These are phyloP conservation scores for Rosalia funebris DNA, from an alignment of 2,888 invertebrate species.

Conservation along the genomic window DNA sequence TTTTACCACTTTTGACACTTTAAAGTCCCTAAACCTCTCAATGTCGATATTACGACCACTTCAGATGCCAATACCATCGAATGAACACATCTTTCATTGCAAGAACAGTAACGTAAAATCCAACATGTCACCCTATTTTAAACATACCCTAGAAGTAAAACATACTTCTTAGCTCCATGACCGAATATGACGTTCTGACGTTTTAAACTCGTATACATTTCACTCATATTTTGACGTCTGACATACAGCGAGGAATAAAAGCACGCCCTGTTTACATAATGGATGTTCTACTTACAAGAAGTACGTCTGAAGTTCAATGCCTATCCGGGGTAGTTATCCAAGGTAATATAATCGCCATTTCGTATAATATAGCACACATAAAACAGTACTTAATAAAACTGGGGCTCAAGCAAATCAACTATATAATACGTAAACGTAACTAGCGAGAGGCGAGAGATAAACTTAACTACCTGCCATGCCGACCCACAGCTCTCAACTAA, in stretches of 20 bases:
- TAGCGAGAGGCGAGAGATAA: neutral
- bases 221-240: neutral
- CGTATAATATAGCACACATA: slow-evolving; percentile 8
- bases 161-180: neutral
- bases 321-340: neutral
- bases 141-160: neutral
- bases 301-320: neutral
- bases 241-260: neutral
- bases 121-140: no score
- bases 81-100: no score
- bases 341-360: slow-evolving; percentile 4
- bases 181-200: neutral
- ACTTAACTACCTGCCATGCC: slow-evolving; percentile 16
- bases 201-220: neutral
- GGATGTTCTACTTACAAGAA: slow-evolving; percentile 1
- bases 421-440: neutral
- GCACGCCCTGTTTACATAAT: neutral
- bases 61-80: no score
- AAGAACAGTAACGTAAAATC: no score
- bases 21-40: no score
- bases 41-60: no score
- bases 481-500: slow-evolving; percentile 12
- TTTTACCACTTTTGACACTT: no score
- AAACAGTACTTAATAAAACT: slow-evolving; percentile 7
- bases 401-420: slow-evolving; percentile 3